Evolutionary conservation across 2,797 vertebrate species (phyloP).

Genomic region (Garrulus glandarius): DNA sequence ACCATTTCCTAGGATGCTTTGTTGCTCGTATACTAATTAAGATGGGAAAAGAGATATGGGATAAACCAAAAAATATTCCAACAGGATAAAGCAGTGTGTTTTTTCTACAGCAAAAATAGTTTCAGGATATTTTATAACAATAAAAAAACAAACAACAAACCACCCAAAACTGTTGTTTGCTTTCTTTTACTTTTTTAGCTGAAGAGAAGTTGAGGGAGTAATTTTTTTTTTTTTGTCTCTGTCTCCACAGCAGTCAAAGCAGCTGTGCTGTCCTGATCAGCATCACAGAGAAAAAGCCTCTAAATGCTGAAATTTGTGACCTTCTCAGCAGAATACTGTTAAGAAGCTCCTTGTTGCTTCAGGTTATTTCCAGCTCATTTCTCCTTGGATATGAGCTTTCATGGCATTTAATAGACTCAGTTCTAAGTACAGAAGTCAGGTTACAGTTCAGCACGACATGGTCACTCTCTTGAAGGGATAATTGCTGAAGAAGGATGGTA

Average conservation of each 20-base stretch:
- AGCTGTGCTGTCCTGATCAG: conserved; percentile 37
- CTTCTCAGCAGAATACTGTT: conserved; percentile 60
- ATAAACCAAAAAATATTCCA: background rate
- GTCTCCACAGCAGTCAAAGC: background rate
- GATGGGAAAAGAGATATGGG: background rate
- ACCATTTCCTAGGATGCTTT: background rate
- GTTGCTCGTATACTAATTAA: background rate
- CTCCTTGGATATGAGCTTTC: conserved; percentile 55
- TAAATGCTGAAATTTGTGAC: conserved; percentile 62
- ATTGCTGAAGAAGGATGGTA: conserved; percentile 37
- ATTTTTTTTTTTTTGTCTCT: background rate
- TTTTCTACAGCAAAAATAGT: background rate
- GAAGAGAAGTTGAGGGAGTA: background rate
- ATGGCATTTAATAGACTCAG: conserved; percentile 51
- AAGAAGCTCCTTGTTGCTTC: conserved; percentile 63
- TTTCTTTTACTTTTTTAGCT: background rate
- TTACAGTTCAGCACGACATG: conserved; percentile 48
- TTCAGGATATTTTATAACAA: background rate
- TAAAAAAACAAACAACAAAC: background rate
- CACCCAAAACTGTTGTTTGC: accelerated
- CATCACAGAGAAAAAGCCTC: conserved; percentile 38
- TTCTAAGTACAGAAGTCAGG: conserved; percentile 63
- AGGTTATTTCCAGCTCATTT: conserved; percentile 70
- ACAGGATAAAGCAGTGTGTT: background rate
- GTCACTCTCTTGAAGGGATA: conserved; percentile 50